These are phyloP conservation scores for Spea multiplicata DNA, from an alignment of 2,113 vertebrate genomes.

Conservation along the genomic window DNA sequence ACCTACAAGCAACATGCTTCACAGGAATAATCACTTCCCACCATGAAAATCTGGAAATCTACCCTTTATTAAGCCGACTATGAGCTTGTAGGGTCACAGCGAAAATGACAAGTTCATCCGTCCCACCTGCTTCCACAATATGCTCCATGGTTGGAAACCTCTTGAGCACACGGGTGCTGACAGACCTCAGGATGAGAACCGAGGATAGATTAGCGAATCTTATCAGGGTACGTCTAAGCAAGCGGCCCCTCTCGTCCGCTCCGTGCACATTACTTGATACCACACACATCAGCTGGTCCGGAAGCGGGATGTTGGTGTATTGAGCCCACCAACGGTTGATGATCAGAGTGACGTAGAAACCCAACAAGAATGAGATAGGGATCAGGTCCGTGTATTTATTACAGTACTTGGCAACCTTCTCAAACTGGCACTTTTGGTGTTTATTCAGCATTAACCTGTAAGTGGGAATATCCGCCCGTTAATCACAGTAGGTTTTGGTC, in stretches of 20 bases:
- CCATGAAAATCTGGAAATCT: too few species aligned
- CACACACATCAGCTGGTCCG: constrained; percentile 87
- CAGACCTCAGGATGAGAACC: constrained; percentile 80
- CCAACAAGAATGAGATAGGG: constrained; percentile 81
- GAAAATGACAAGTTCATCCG: too few species aligned
- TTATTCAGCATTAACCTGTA: constrained; percentile 69
- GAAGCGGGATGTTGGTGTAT: constrained; percentile 87
- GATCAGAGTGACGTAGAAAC: constrained; percentile 85
- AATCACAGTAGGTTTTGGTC: too few species aligned
- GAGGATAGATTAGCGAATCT: constrained; percentile 81
- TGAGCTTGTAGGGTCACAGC: too few species aligned
- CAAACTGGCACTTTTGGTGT: constrained; percentile 73
- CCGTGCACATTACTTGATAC: constrained; percentile 84
- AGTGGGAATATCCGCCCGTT: background rate
- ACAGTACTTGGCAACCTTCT: constrained; percentile 75
- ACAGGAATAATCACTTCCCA: too few species aligned
- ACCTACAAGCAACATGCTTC: too few species aligned
- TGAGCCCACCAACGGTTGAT: constrained; percentile 90
- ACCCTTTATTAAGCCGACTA: too few species aligned
- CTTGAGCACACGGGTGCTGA: constrained; percentile 82
- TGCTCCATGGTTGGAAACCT: constrained; percentile 81
- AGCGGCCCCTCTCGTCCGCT: constrained; percentile 73
- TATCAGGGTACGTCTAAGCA: constrained; percentile 80
- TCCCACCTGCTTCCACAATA: constrained; percentile 76
- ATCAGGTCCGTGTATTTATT: constrained; percentile 79